phyloP scores from a whole-genome alignment of 2,888 invertebrate species.

The Rotaria macrura region DNA sequence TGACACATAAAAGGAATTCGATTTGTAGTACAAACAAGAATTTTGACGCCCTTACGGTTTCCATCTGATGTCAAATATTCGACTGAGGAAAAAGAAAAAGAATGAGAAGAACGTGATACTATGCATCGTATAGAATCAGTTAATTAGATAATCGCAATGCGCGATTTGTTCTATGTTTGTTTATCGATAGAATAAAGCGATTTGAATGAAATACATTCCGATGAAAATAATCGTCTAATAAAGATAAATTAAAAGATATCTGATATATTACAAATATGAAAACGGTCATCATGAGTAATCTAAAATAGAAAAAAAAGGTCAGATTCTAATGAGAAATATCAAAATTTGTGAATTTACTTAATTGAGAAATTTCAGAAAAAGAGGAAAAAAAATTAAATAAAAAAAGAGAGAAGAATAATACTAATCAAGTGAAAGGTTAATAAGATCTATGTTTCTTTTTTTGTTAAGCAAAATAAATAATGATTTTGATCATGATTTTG shows the following conservation, averaged over 20 bases:
- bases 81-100: not conserved
- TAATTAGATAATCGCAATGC: conserved; percentile 3
- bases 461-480: not conserved
- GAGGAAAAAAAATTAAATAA: not conserved
- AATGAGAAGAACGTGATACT: not conserved
- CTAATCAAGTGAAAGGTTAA: not conserved
- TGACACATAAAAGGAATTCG: not conserved
- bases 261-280: too few relatives aligned
- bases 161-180: not conserved
- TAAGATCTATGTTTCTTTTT: not conserved
- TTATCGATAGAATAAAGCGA: not conserved
- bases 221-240: not conserved
- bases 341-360: not conserved
- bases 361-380: not conserved
- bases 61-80: not conserved
- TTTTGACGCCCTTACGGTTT: not conserved
- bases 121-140: not conserved
- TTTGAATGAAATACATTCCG: not conserved
- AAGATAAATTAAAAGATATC: not conserved
- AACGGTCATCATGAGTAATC: not conserved
- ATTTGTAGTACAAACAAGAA: not conserved
- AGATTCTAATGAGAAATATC: not conserved
- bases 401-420: not conserved
- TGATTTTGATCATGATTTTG: not conserved
- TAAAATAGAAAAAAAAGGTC: not conserved